Base-by-base conservation (phyloP, 2,888 invertebrate species). In the Argyra leucocephala region DNA sequence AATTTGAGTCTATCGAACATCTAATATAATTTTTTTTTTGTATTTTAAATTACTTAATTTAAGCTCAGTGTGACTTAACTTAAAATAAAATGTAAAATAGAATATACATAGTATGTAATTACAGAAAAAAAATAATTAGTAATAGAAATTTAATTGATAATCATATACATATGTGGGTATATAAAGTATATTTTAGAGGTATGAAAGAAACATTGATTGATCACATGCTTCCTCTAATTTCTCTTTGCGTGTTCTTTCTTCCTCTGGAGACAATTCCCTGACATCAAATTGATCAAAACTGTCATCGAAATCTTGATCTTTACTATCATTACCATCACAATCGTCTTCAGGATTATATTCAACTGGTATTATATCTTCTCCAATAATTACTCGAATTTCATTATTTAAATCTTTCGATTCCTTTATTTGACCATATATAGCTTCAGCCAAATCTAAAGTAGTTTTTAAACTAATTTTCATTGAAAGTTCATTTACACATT, bases 401-500 rank as follows among this genome's bases (percentile, higher is more conserved):
- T 90, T 88, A 0, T 88, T 87, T 64, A 92, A 79, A 71, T 88
- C 85, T 1, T 85, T 84, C 0, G 88, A 85, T 18, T 85, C 84
- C 70, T 87, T 85, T 1, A 98, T 83, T 79, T 98, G 97, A 72
- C 90, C 84, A 80, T 89, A 96, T 71, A 98, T 95, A 10, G 91
- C 92, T 80, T 98, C 97, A 0, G 97, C 96, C 67, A 88, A 86
- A 72, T 88, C 88, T 24, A 98, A 80, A 63, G 90, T 89, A 70
- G 86, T 84, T 67, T 90, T 88, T 10, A 98, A 83, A 74, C 96
- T 89, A 63, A 98, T 87, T 69, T 89, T 86, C 77, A 91, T 87
- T 15, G 93, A 91, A 69, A 98, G 81, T 76, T 98, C 97, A 81
- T 99, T 99, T 69, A 98, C 90, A 76, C 98, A 96, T 83, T 95